phyloP scores from a whole-genome alignment of 2,113 vertebrate genomes.

The Pachycephala philippinensis region DNA sequence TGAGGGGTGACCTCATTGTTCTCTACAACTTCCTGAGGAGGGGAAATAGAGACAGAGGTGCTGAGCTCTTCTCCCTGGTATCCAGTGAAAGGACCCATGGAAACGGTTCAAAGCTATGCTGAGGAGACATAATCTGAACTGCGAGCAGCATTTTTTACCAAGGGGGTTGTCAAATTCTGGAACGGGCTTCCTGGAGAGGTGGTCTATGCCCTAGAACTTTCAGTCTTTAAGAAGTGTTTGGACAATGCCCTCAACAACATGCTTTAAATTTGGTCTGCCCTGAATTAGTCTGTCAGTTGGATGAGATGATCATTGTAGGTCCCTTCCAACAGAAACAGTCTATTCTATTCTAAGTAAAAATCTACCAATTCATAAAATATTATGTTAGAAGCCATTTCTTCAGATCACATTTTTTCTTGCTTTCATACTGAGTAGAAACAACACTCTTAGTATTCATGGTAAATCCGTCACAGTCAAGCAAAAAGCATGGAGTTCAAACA shows the following conservation, averaged over 20 bases:
- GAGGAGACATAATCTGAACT: background rate
- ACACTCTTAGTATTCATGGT: background rate
- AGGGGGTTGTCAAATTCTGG: background rate
- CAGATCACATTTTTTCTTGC: background rate
- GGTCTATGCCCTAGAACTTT: background rate
- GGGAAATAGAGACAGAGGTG: rapidly evolving
- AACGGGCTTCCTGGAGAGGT: background rate
- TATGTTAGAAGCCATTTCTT: background rate
- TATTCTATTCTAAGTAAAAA: background rate
- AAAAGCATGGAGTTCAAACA: background rate
- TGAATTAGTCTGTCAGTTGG: background rate
- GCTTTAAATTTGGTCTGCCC: background rate
- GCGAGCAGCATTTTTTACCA: background rate
- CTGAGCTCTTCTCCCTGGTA: background rate
- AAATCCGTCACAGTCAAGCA: background rate
- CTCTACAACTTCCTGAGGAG: background rate
- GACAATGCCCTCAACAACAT: background rate
- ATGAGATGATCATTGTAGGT: background rate
- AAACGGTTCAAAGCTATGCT: background rate
- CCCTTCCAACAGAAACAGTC: background rate
- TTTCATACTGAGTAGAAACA: background rate
- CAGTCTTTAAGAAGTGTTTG: background rate
- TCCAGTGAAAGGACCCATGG: background rate
- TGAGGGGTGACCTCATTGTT: rapidly evolving
- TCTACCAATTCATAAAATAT: background rate